A percentile compares a stretch with the other conserved stretches of the same genome.
These are phyloP conservation scores for Rhopalosiphum maidis DNA, from an alignment of 1,140 invertebrate species.

Conservation along the genomic window DNA sequence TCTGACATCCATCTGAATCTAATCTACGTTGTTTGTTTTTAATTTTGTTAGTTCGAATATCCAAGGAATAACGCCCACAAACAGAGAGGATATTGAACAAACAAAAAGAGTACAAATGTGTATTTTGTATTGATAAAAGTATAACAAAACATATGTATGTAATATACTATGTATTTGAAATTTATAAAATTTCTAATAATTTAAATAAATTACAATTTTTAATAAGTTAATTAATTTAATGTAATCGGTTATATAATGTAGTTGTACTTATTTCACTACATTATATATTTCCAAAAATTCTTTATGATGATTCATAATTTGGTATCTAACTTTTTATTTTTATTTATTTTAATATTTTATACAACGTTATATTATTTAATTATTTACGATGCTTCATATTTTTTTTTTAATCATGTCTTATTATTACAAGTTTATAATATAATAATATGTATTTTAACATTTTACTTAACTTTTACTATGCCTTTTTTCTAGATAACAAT, in stretches of 20 bases:
- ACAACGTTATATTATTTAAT: neutral
- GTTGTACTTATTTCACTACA: neutral
- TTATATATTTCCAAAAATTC: neutral
- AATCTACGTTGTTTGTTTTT: constrained; percentile 19
- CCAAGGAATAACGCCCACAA: neutral
- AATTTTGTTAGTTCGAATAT: constrained; percentile 20
- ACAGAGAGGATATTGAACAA: neutral
- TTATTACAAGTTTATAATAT: neutral
- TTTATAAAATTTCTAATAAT: neutral
- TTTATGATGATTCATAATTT: neutral
- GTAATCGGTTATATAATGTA: neutral
- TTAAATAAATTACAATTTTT: neutral
- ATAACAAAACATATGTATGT: neutral
- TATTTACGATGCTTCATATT: neutral
- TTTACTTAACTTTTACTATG: neutral
- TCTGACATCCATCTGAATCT: constrained; percentile 21
- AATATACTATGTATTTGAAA: neutral
- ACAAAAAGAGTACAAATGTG: neutral
- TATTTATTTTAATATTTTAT: neutral
- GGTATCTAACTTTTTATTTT: neutral
- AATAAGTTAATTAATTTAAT: neutral
- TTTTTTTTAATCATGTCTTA: neutral
- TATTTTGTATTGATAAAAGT: neutral
- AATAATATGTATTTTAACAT: neutral
- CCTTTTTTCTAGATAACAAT: neutral